phyloP scores from a whole-genome alignment of 2,113 vertebrate species.

The Protobothrops mucrosquamatus region DNA sequence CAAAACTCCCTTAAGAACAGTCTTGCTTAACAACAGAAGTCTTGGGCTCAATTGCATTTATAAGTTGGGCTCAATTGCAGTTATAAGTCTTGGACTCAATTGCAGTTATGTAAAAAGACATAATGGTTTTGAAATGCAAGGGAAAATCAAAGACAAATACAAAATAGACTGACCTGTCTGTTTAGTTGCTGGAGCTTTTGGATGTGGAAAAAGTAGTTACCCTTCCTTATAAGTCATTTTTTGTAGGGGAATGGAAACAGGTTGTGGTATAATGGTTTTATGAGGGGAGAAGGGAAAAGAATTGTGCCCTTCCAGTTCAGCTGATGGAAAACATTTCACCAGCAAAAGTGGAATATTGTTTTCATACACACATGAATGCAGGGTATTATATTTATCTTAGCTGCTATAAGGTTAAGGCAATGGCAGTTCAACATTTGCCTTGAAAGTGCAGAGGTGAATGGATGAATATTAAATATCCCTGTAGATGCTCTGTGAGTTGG shows the following conservation, averaged over 20 bases:
- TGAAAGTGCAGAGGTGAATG: not conserved
- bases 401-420: not conserved
- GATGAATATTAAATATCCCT: too few relatives aligned
- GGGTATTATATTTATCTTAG: too few relatives aligned
- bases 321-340: not conserved
- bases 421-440: not conserved
- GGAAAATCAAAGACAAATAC: not conserved
- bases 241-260: not conserved
- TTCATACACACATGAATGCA: not conserved
- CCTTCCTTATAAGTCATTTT: not conserved
- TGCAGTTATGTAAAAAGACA: not conserved
- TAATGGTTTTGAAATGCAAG: not conserved
- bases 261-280: not conserved
- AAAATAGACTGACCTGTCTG: not conserved
- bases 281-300: not conserved
- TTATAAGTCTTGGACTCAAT: not conserved
- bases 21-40: not conserved
- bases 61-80: not conserved
- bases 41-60: not conserved
- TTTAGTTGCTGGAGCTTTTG: not conserved
- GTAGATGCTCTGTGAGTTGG: too few relatives aligned
- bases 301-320: not conserved
- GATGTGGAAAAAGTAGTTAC: not conserved
- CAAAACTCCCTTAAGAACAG: not conserved
- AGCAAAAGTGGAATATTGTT: not conserved